These are phyloP conservation scores for Andrena bicolor DNA, from an alignment of 2,888 invertebrate species.

Conservation along the genomic window DNA sequence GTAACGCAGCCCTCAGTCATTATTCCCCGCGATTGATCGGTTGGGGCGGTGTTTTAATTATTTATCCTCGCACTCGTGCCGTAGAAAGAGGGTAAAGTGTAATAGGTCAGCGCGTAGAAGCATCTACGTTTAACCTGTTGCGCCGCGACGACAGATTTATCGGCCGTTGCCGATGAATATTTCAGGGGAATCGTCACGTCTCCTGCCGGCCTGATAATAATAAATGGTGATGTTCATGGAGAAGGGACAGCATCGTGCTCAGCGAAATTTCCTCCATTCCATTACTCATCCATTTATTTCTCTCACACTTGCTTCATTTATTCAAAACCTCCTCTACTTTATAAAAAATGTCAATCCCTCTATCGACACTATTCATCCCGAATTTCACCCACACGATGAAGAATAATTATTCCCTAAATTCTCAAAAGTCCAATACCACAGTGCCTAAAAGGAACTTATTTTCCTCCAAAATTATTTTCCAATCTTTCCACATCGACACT, in stretches of 20 bases:
- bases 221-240: conserved; percentile 30
- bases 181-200: conserved; percentile 58
- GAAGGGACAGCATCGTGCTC: not conserved
- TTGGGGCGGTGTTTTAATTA: conserved; percentile 44
- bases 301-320: not conserved
- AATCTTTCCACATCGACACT: too few relatives aligned
- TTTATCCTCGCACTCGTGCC: conserved; percentile 43
- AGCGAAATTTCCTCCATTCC: not conserved
- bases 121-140: conserved; percentile 72
- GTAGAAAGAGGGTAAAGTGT: conserved; percentile 44
- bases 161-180: conserved; percentile 69
- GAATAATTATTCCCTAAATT: too few relatives aligned
- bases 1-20: not conserved
- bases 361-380: too few relatives aligned
- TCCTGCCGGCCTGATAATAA: conserved; percentile 45
- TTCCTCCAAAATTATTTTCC: not conserved
- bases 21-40: conserved; percentile 25
- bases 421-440: too few relatives aligned
- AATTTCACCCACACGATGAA: too few relatives aligned
- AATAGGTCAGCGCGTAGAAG: conserved; percentile 48
- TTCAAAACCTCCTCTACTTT: too few relatives aligned
- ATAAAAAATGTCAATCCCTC: too few relatives aligned
- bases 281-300: not conserved
- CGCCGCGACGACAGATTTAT: conserved; percentile 69
- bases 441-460: too few relatives aligned